These are phyloP conservation scores for Stictocephala bisonia DNA, from an alignment of 2,888 invertebrate species.

Conservation along the genomic window DNA sequence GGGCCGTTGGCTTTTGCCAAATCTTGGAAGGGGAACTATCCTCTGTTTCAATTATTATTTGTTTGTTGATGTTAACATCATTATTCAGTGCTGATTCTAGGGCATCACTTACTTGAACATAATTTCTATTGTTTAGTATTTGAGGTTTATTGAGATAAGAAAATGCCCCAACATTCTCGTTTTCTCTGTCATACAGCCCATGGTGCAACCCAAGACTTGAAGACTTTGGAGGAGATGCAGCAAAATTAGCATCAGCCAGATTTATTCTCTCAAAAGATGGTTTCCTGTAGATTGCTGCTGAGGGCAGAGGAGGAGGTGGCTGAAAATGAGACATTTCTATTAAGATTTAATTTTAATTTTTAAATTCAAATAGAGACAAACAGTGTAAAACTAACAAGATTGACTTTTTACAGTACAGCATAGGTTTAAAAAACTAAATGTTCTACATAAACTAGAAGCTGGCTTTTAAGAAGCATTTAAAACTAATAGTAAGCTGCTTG, in stretches of 20 bases:
- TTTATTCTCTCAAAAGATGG: slow-evolving; percentile 61
- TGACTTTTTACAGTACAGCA: no score
- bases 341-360: no score
- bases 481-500: no score
- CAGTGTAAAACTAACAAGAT: no score
- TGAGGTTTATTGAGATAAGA: not conserved
- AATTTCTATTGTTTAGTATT: not conserved
- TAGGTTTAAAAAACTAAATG: no score
- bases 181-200: slow-evolving; percentile 1
- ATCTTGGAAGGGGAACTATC: slow-evolving; percentile 10
- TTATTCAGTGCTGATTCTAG: not conserved
- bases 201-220: slow-evolving; percentile 12
- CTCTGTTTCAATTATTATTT: not conserved
- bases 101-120: not conserved
- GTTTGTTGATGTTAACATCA: slow-evolving; percentile 19
- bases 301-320: slow-evolving; percentile 49
- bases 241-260: slow-evolving; percentile 61
- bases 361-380: no score
- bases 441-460: no score
- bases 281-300: slow-evolving; percentile 58
- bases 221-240: slow-evolving; percentile 54
- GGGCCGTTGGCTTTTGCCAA: not conserved
- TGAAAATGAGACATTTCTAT: slow-evolving; percentile 43
- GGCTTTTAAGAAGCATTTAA: no score
- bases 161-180: slow-evolving; percentile 8